Percentiles rank a stretch among this genome's conserved stretches.
These are phyloP conservation scores for Trissolcus basalis DNA, from an alignment of 1,140 invertebrate genomes.

Conservation along the genomic window DNA sequence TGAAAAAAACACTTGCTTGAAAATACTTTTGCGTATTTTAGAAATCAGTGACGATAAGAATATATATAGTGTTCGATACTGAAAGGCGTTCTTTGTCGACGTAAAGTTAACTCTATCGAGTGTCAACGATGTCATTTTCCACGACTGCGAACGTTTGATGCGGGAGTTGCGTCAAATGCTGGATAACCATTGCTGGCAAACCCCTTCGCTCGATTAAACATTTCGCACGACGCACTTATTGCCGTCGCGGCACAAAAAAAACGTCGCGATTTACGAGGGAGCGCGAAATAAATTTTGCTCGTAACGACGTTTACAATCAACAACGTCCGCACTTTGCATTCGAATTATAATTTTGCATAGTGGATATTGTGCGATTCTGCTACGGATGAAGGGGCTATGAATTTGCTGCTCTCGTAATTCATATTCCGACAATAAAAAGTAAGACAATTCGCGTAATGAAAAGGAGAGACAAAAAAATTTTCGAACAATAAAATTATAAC, in stretches of 20 bases:
- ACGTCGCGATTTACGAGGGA: conserved; percentile 22
- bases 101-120: conserved; percentile 47
- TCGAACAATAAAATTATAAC: too few species aligned
- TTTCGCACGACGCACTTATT: conserved; percentile 52
- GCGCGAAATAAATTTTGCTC: conserved; percentile 36
- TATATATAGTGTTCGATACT: conserved; percentile 27
- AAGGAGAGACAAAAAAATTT: too few species aligned
- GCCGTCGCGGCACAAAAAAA: conserved; percentile 29
- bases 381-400: not conserved
- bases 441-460: too few species aligned
- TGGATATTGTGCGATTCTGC: not conserved
- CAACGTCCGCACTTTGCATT: conserved; percentile 32
- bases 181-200: conserved; percentile 47
- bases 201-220: conserved; percentile 51
- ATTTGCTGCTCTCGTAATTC: not conserved
- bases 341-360: conserved; percentile 32
- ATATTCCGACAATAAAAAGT: too few species aligned
- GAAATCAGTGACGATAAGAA: conserved; percentile 40
- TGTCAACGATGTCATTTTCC: conserved; percentile 48
- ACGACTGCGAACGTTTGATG: conserved; percentile 48
- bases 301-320: conserved; percentile 35
- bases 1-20: not conserved
- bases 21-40: conserved; percentile 41
- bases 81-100: conserved; percentile 24
- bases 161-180: conserved; percentile 39